Evolutionary conservation across 2,797 vertebrate species (phyloP).

Genomic region (Tolypeutes matacus): DNA sequence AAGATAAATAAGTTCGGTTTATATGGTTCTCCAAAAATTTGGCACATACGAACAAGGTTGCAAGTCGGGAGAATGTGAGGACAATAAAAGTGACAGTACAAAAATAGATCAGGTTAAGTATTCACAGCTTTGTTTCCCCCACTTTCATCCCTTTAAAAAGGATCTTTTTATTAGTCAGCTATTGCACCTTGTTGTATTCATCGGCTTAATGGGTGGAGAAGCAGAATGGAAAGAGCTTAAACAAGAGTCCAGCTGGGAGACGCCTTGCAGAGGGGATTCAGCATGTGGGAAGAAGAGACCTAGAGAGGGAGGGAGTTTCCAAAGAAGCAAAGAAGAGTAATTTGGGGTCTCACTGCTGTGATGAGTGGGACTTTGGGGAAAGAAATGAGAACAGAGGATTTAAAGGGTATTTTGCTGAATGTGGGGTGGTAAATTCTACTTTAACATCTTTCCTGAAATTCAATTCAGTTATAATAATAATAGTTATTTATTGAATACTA

Average conservation of each 20-base stretch:
- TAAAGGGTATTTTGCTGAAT: background rate
- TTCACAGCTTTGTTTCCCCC: background rate
- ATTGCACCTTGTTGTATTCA: background rate
- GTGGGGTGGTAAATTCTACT: background rate
- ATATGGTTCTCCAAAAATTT: background rate
- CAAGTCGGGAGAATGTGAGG: background rate
- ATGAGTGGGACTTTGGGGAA: background rate
- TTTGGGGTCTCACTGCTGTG: background rate
- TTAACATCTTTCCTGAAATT: background rate
- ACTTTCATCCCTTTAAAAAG: background rate
- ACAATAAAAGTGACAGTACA: background rate
- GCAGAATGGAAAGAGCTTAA: background rate
- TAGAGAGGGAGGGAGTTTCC: background rate
- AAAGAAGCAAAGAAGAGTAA: background rate
- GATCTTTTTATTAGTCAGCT: background rate
- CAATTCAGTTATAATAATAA: constrained; percentile 13
- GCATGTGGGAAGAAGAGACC: background rate
- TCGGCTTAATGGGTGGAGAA: background rate
- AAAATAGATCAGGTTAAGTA: background rate
- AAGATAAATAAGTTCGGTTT: background rate
- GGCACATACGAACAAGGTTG: background rate
- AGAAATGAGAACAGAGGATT: background rate
- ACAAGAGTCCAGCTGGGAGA: background rate
- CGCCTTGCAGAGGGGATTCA: background rate
- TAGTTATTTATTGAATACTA: background rate